Percentiles rank a stretch among this genome's conserved stretches.
Evolutionary conservation across 2,113 vertebrate genomes (phyloP).

Genomic region (Pteropus alecto): DNA sequence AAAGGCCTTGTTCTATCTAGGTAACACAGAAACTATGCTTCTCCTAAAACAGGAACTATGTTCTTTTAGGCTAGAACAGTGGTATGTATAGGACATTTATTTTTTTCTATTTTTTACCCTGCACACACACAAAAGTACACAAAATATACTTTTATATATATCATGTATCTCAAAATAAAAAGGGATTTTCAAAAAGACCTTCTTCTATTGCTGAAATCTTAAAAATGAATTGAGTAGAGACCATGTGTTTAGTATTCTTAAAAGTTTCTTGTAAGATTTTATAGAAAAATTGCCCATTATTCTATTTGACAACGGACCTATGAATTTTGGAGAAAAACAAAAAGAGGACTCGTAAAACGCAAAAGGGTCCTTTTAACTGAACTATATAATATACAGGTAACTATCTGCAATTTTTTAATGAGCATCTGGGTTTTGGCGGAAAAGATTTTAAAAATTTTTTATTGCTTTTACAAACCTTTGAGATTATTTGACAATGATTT

Average conservation of each 20-base stretch:
- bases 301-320: slow-evolving; percentile 5
- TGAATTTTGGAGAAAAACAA: background rate
- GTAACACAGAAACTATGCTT: background rate
- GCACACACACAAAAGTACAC: background rate
- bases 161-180: background rate
- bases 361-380: background rate
- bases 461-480: slow-evolving; percentile 57
- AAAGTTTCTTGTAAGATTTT: slow-evolving; percentile 30
- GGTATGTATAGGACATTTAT: background rate
- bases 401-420: slow-evolving; percentile 69
- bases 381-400: slow-evolving; percentile 30
- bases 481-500: slow-evolving; percentile 79
- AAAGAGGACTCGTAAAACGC: background rate
- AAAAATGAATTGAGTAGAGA: slow-evolving; percentile 2
- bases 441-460: slow-evolving; percentile 75
- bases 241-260: background rate
- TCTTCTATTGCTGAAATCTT: background rate
- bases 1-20: background rate
- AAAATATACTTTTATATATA: background rate
- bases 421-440: slow-evolving; percentile 69
- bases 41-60: background rate
- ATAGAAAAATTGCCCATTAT: background rate
- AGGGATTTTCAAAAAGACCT: background rate
- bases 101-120: background rate
- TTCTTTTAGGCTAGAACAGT: background rate